Evolutionary conservation across 2,797 vertebrate species (phyloP).

Genomic region (Austrolebias charrua): DNA sequence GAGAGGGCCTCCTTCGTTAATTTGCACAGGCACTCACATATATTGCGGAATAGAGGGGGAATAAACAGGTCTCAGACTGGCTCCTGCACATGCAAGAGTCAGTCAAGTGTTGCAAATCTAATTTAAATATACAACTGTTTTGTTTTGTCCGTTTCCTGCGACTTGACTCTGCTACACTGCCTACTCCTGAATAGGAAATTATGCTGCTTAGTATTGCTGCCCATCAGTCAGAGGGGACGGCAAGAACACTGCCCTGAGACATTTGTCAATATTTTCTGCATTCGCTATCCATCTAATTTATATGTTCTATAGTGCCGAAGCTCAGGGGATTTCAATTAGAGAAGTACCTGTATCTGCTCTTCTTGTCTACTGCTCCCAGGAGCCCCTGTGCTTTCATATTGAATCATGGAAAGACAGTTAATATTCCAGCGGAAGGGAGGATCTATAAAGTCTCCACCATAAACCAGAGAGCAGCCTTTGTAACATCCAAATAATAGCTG

Average conservation of each 20-base stretch:
- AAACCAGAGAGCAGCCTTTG: conserved; percentile 66
- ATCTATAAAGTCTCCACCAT: conserved; percentile 74
- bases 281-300: conserved; percentile 64
- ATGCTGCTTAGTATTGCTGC: conserved; percentile 50
- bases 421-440: conserved; percentile 67
- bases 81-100: conserved; percentile 55
- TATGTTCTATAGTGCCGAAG: conserved; percentile 44
- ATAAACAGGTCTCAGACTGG: conserved; percentile 76
- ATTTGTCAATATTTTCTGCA: conserved; percentile 66
- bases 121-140: conserved; percentile 87
- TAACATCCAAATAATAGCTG: conserved; percentile 77
- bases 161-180: conserved; percentile 47
- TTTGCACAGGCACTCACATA: conserved; percentile 75
- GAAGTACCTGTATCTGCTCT: conserved; percentile 73
- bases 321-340: conserved; percentile 76
- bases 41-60: conserved; percentile 69
- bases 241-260: conserved; percentile 40
- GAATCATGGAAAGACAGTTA: conserved; percentile 73
- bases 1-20: conserved; percentile 76
- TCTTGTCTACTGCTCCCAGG: conserved; percentile 65
- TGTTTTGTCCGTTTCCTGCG: conserved; percentile 75
- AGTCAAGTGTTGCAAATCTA: conserved; percentile 84
- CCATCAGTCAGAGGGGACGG: conserved; percentile 24
- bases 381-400: conserved; percentile 60
- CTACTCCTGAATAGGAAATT: conserved; percentile 50